A percentile compares a stretch with the other conserved stretches of the same genome.
Conservation (phyloP, 2,113 vertebrate genomes). For the Bettongia penicillata region DNA sequence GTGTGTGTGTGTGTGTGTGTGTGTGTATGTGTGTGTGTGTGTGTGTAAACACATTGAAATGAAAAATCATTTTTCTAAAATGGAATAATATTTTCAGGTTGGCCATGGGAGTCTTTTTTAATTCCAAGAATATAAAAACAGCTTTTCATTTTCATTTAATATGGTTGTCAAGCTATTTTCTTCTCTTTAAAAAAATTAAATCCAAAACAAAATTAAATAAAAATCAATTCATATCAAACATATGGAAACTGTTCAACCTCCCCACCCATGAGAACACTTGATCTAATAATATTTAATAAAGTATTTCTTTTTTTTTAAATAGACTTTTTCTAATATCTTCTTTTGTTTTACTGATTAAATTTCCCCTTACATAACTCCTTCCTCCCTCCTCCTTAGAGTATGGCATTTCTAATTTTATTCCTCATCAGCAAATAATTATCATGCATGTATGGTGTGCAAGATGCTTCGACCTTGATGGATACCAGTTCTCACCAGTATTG, state of each 20-base stretch:
- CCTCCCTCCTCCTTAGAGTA: neutral
- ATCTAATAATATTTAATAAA: neutral
- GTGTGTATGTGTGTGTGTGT: no score
- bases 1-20: no score
- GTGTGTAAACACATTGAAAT: neutral
- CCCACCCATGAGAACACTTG: neutral
- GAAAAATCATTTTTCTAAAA: neutral
- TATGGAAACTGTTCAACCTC: neutral
- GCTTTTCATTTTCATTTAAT: neutral
- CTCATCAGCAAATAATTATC: neutral
- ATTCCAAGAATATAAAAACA: neutral
- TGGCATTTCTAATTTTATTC: neutral
- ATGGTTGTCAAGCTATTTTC: neutral
- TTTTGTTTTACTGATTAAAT: neutral
- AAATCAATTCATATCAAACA: neutral
- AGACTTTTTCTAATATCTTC: neutral
- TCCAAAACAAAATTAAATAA: constrained; percentile 5
- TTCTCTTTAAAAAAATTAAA: constrained; percentile 35
- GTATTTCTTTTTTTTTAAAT: neutral
- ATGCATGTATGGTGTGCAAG: neutral
- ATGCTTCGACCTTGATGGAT: neutral
- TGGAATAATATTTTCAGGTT: neutral
- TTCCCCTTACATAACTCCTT: neutral
- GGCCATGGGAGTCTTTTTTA: neutral
- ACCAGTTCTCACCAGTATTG: neutral